Conservation (phyloP, 2,113 vertebrate species). For the Oreochromis spilurus region DNA sequence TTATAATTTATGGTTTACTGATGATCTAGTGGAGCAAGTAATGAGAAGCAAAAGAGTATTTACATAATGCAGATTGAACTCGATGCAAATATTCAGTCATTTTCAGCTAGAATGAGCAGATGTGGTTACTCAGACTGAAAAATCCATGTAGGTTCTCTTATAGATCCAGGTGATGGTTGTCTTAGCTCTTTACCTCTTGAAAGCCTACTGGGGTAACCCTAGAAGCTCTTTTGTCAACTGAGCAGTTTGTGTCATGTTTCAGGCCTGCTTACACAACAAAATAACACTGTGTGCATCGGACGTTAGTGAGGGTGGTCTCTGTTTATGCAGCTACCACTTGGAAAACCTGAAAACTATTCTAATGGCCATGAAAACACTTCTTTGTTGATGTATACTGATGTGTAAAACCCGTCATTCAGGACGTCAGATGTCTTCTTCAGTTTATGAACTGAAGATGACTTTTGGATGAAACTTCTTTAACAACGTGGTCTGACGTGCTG, state of each 20-base stretch:
- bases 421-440: not conserved
- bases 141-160: not conserved
- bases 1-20: not conserved
- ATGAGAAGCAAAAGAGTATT: not conserved
- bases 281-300: not conserved
- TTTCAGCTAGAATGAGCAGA: not conserved
- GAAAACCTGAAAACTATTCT: not conserved
- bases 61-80: not conserved
- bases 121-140: not conserved
- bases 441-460: not conserved
- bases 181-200: rapidly evolving
- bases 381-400: not conserved
- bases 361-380: not conserved
- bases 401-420: not conserved
- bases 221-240: not conserved
- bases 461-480: not conserved
- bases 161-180: not conserved
- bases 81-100: not conserved
- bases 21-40: not conserved
- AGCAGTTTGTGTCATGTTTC: not conserved
- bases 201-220: not conserved
- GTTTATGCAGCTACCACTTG: not conserved
- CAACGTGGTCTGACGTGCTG: not conserved
- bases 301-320: not conserved
- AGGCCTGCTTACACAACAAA: not conserved